These are phyloP conservation scores for Acrobasis consociella DNA, from an alignment of 2,888 invertebrate species.

Conservation along the genomic window DNA sequence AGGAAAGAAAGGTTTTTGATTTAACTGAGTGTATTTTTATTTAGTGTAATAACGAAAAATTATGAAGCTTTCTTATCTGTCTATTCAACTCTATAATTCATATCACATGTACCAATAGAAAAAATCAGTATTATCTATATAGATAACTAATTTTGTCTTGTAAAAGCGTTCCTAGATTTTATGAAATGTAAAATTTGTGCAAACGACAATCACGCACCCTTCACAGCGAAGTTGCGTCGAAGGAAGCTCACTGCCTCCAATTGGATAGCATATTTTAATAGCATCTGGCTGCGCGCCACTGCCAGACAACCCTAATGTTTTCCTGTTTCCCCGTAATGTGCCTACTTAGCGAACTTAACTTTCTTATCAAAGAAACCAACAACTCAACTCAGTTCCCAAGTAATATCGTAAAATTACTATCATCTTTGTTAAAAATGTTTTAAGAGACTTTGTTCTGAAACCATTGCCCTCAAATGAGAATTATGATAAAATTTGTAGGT, in stretches of 20 bases:
- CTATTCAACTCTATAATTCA: no score
- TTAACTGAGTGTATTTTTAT: no score
- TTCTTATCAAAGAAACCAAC: constrained; percentile 76
- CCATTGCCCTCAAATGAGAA: no score
- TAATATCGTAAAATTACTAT: constrained; percentile 64
- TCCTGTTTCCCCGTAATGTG: constrained; percentile 77
- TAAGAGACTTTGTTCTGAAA: not conserved
- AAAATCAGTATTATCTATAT: no score
- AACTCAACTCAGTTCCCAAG: constrained; percentile 60
- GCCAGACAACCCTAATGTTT: constrained; percentile 74
- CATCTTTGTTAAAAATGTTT: constrained; percentile 28
- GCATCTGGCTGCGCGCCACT: constrained; percentile 73
- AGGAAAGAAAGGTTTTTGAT: no score
- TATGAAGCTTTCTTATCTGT: no score
- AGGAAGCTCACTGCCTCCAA: constrained; percentile 64
- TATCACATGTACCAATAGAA: no score
- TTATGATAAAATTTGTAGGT: no score
- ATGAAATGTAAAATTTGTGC: not conserved
- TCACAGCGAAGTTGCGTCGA: constrained; percentile 46
- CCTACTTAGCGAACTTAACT: constrained; percentile 79
- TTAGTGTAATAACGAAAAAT: no score
- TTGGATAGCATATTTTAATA: constrained; percentile 77
- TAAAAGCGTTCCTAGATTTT: no score
- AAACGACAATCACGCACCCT: constrained; percentile 16
- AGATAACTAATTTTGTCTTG: no score